phyloP scores from a whole-genome alignment of 1,140 invertebrate genomes.

The Pseudomyrmex concolor region DNA sequence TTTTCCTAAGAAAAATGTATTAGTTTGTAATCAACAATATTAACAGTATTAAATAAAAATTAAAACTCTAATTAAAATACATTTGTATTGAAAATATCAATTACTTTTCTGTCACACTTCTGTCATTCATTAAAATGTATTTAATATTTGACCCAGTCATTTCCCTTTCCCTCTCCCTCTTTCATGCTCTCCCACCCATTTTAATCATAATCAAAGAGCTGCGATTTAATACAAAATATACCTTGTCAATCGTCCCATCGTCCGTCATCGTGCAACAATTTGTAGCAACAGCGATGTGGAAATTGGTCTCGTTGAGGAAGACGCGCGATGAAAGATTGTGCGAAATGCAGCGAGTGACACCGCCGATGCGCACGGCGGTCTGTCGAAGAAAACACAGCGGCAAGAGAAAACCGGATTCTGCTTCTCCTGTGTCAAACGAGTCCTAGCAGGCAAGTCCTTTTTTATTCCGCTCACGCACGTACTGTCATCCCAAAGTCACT shows the following conservation, averaged over 20 bases:
- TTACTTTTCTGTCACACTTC: slow-evolving; percentile 62
- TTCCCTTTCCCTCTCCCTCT: no score
- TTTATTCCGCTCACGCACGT: neutral
- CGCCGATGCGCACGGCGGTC: neutral
- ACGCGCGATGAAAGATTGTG: neutral
- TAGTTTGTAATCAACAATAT: slow-evolving; percentile 14
- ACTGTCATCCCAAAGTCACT: neutral
- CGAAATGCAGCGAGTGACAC: neutral
- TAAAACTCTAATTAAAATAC: no score
- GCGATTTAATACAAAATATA: slow-evolving; percentile 37
- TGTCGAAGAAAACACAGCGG: neutral
- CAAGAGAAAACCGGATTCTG: neutral
- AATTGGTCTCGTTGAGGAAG: slow-evolving; percentile 18
- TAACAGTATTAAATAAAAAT: no score
- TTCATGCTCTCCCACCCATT: no score
- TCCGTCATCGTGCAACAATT: slow-evolving; percentile 62
- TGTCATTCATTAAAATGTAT: neutral
- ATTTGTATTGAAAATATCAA: no score
- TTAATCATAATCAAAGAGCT: neutral
- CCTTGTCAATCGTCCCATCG: slow-evolving; percentile 69
- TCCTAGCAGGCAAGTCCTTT: no score
- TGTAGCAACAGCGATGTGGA: slow-evolving; percentile 21
- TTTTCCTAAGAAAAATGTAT: slow-evolving; percentile 86
- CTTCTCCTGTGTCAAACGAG: neutral
- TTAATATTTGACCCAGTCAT: neutral